Base-by-base conservation (phyloP, 2,797 vertebrate species). In the Lepus townsendii region DNA sequence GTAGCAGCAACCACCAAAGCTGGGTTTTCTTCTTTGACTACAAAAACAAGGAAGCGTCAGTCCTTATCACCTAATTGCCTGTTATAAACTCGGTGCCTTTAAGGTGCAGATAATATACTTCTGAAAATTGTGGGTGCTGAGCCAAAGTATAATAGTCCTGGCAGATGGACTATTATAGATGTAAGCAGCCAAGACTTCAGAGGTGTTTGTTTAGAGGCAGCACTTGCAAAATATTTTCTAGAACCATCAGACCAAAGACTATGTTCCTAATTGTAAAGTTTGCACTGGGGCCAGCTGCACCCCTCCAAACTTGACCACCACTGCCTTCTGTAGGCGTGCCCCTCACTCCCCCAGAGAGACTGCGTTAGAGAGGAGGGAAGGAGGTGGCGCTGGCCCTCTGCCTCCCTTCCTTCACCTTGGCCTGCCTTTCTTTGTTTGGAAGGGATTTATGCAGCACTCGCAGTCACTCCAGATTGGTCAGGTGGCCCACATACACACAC, bases 151-250 rank as follows among this genome's bases (percentile, higher is more conserved):
- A 90, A 73, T 38, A 87, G 42, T 52, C 12, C 76, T 68, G 54
- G 80, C 60, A 73, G 90, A 84, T 63, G 72, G 91, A 35, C 35
- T 35, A 35, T 35, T 35, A 35, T 35, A 35, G 35, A 35, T 35
- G 35, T 82, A 84, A 89, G 89, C 38, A 92, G 91, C 79, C 89
- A 96, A 38, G 89, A 73, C 84, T 78, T 88, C n/a, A 89, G 60
- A 47, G 88, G n/a, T 73, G 32, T 75, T 65, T 90, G 85, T 68
- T 91, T 76, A 85, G 42, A 86, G 90, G 69, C 62, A 35, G 62
- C 73, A 47, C 52, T 83, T 89, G 42, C 30, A 71, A 38, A 86
- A 38, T 62, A 22, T 82, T 96, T 93, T 78, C 72, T 17, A 35
- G 79, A 83, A 71, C 50, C 82, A 79, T 71, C 69, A 68, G 38